Base-by-base conservation (phyloP, 2,113 vertebrate genomes). In the Lucifuga dentata region DNA sequence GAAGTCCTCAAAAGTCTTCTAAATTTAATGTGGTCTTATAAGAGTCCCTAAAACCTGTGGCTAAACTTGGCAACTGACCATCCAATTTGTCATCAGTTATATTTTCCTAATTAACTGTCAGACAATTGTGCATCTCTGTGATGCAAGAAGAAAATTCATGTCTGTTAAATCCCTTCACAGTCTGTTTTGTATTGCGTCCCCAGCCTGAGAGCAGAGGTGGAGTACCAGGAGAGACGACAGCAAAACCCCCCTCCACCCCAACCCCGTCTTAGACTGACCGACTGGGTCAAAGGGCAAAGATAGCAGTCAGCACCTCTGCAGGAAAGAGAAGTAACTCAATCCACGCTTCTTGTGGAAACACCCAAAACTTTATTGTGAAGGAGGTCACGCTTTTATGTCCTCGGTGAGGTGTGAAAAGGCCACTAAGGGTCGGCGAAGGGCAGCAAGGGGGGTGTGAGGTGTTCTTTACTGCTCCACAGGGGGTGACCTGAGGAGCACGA, bases 321-420 rank as follows among this genome's bases (percentile, higher is more conserved):
- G 56, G 85, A 67, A 57, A 51, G 57, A 38, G 44, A 49, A 55
- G 89, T 72, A 91, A 92, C 85, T 75, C 65, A 41, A 89, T 58
- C 87, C 78, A 59, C 69, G 35, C 83, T 91, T 90, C 79, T 71
- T 72, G 81, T 57, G 58, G 78, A 79, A 84, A 87, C 68, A 64
- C 56, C 83, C 65, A 53, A 67, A 15, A 56, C 80, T 78, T 89
- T 81, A 90, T 68, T 69, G 71, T 53, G 15, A 41, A 5, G 39
- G 52, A 73, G 24, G 17, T 29, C 20, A 11, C 3, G 63, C 88
- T 91, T 92, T 92, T 81, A 91, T 88, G 89, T 90, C 65, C 60
- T 46, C 11, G 5, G 62, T 20, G 55, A 83, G 66, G 83, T 68
- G 78, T 80, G 81, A 86, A 89, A 81, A 77, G 67, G 76, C 35